These are phyloP conservation scores for Holothuria scabra DNA, from an alignment of 53 echinoderm and acorn worm species.

Conservation along the genomic window DNA sequence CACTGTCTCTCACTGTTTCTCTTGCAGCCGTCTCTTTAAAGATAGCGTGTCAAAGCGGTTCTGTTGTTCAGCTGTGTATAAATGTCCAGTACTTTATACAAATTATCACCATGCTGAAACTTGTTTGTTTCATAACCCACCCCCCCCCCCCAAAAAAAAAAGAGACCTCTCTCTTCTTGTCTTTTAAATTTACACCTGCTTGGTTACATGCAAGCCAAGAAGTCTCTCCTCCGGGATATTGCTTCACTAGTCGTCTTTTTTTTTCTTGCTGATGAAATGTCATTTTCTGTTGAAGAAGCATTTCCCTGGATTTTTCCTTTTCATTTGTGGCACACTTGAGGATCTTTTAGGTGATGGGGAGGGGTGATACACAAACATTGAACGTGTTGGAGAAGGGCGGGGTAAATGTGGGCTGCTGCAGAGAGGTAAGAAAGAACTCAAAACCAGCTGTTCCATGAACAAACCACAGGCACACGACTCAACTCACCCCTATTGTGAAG, in stretches of 20 bases:
- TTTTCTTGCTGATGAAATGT: not conserved
- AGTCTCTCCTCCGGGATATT: constrained; percentile 1
- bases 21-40: too few relatives aligned
- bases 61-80: too few relatives aligned
- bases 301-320: not conserved
- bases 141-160: too few relatives aligned
- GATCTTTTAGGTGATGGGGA: constrained; percentile 10
- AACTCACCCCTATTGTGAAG: constrained; percentile 31
- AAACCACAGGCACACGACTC: constrained; percentile 51
- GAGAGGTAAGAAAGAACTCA: constrained; percentile 3
- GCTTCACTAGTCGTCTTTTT: too few relatives aligned
- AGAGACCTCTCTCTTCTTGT: too few relatives aligned
- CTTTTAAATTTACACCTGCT: constrained; percentile 18
- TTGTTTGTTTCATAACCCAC: too few relatives aligned
- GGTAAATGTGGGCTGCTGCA: constrained; percentile 18
- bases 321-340: not conserved
- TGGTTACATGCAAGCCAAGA: constrained; percentile 4
- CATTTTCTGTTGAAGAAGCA: not conserved
- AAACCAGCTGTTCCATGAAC: constrained; percentile 34
- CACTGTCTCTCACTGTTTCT: too few relatives aligned
- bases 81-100: too few relatives aligned
- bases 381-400: constrained; percentile 15
- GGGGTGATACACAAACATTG: not conserved
- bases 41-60: too few relatives aligned
- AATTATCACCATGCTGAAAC: too few relatives aligned